These are phyloP conservation scores for Sinocyclocheilus anophthalmus DNA, from an alignment of 2,113 vertebrate genomes.

Conservation along the genomic window DNA sequence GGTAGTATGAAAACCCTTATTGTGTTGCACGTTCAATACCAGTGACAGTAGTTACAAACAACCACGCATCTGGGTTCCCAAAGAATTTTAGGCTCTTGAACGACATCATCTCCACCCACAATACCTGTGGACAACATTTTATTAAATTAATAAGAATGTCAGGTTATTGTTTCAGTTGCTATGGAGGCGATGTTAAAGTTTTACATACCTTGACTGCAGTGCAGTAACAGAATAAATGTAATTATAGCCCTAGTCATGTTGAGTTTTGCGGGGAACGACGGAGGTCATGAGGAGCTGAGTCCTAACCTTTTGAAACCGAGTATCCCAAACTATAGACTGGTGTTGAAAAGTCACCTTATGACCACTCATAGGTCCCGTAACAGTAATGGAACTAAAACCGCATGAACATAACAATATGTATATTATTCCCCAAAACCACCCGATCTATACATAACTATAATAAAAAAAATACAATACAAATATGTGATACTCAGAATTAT, in stretches of 20 bases:
- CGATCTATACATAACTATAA: too few relatives aligned
- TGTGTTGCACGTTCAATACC: too few relatives aligned
- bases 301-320: neutral
- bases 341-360: too few relatives aligned
- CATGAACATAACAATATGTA: too few relatives aligned
- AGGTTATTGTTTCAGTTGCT: neutral
- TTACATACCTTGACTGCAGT: slow-evolving; percentile 31
- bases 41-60: too few relatives aligned
- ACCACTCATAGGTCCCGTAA: too few relatives aligned
- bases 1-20: accelerated
- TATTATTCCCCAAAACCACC: too few relatives aligned
- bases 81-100: slow-evolving; percentile 25
- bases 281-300: too few relatives aligned
- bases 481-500: neutral
- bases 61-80: neutral
- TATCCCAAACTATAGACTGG: neutral
- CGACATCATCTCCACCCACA: slow-evolving; percentile 11
- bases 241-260: slow-evolving; percentile 41
- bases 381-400: too few relatives aligned
- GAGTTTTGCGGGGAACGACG: too few relatives aligned
- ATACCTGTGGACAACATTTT: neutral
- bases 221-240: slow-evolving; percentile 4
- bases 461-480: neutral
- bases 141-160: neutral
- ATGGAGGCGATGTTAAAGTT: neutral